Percentiles rank a stretch among this genome's conserved stretches.
phyloP scores from a whole-genome alignment of 2,888 invertebrate genomes.

The Penaeus monodon region DNA sequence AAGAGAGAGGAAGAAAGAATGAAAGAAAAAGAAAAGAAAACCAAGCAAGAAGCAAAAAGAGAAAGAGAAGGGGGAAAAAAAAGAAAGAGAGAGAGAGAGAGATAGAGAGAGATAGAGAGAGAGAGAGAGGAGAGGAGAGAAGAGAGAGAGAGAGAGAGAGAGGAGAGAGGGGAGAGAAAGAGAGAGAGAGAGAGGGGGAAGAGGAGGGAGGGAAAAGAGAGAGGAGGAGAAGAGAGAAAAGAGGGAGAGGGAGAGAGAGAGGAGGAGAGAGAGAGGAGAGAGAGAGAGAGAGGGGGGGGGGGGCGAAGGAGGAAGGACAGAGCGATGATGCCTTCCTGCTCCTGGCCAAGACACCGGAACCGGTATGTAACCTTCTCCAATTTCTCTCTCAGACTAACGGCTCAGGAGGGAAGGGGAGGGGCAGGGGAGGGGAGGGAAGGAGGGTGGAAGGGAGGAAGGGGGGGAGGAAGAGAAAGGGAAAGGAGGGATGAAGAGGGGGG shows the following conservation, averaged over 20 bases:
- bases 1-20: background rate
- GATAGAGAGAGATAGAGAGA: background rate
- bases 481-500: background rate
- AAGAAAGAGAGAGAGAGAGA: background rate
- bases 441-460: background rate
- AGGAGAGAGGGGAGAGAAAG: background rate
- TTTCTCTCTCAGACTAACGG: background rate
- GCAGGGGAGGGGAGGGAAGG: no score
- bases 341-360: no score
- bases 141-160: background rate
- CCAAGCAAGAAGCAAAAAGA: background rate
- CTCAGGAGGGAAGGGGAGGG: no score
- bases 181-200: background rate
- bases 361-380: no score
- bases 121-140: background rate
- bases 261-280: background rate
- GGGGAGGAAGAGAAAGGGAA: background rate
- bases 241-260: background rate
- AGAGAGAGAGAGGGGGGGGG: background rate
- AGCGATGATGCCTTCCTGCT: background rate
- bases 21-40: background rate
- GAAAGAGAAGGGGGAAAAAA: background rate
- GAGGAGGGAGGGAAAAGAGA: background rate
- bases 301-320: background rate
- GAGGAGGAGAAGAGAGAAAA: rapidly evolving